Percentiles rank a stretch among this genome's conserved stretches.
phyloP scores from a whole-genome alignment of 2,797 vertebrate species.

The Selene dorsalis region DNA sequence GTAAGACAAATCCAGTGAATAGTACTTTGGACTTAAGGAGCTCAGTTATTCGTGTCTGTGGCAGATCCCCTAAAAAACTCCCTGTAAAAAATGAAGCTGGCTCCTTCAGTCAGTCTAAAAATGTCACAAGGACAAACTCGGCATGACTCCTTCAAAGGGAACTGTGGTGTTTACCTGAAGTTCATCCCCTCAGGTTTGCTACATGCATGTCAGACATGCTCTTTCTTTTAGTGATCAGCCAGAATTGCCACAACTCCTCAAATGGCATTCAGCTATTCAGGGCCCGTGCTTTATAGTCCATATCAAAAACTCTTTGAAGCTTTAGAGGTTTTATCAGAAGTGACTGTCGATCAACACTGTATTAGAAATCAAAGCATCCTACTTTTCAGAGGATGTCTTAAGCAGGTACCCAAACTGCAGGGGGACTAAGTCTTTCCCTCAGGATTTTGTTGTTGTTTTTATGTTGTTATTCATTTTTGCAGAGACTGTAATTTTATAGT shows the following conservation, averaged over 20 bases:
- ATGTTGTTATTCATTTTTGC: no score
- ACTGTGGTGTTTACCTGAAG: not conserved
- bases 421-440: no score
- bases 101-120: not conserved
- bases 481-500: no score
- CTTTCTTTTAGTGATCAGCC: not conserved
- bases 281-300: not conserved
- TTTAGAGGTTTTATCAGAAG: no score
- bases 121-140: not conserved
- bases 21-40: not conserved
- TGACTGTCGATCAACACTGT: no score
- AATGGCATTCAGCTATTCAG: not conserved
- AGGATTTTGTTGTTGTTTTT: no score
- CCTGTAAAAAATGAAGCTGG: not conserved
- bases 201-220: not conserved
- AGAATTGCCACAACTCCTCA: not conserved
- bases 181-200: not conserved
- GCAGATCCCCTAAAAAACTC: not conserved
- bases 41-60: not conserved
- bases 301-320: no score
- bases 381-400: no score
- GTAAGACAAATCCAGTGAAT: not conserved
- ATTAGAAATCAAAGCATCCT: no score
- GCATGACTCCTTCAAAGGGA: not conserved
- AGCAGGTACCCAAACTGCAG: no score